Evolutionary conservation across 2,113 vertebrate genomes (phyloP), one percentile per base, ranked within the genome.

Genomic region (Sarotherodon lohbergeri): DNA sequence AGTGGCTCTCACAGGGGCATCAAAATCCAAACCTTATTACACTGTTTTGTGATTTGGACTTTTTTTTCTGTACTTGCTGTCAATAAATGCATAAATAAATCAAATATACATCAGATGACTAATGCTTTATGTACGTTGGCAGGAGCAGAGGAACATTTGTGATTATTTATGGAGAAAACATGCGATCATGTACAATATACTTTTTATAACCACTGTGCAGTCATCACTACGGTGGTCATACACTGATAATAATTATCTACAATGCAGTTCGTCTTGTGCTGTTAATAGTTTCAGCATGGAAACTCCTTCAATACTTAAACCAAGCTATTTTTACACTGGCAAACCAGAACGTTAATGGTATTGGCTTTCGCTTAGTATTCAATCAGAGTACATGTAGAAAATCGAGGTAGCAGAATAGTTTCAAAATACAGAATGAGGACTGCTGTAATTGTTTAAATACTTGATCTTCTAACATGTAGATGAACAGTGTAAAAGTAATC

Each of bases 31-130:
- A 73, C 39, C 9, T 61, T 86, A 27, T 89, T 82, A 32, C 76
- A 61, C 46, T 82, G 87, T 91, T 93, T 81, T 84, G 86, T 93
- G 90, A 79, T 91, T 92, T 61, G 90, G 59, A 90, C 78, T 84
- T 91, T 63, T 22, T 92, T 95, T 17, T 85, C 71, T 71, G 82
- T 88, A 88, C 56, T 91, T 92, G 52, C 89, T 89, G 55, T 92
- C n/a, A 88, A 88, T 92, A 63, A 95, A 96, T 82, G 57, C 86
- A 90, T 91, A 68, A 95, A 96, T 83, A 71, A 83, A 84, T 56
- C n/a, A 79, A 63, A 87, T 84, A 85, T 41, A 83, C 48, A 13
- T 84, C 43, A 59, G n/a, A 56, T 41, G 5, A 56, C 43, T 48
- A 50, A 50, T n/a, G 55, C 81, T 50, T 86, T n/a, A 36, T 80